Percentiles rank a stretch among this genome's conserved stretches.
These are phyloP conservation scores for Chiloscyllium plagiosum DNA, from an alignment of 2,113 vertebrate species.

Conservation along the genomic window DNA sequence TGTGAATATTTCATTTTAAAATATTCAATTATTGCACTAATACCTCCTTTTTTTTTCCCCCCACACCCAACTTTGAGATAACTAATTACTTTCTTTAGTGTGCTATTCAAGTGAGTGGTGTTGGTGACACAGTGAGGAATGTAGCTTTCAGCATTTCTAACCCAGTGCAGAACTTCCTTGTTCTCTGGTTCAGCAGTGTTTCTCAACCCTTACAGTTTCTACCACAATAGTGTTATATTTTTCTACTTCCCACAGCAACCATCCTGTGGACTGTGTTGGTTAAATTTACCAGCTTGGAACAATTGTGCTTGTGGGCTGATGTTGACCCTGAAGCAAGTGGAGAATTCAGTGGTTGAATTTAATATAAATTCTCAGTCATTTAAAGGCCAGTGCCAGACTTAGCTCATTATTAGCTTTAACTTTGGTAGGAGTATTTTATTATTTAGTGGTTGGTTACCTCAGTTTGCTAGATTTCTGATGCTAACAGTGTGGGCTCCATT, in stretches of 20 bases:
- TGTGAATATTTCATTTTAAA: background rate
- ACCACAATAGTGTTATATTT: background rate
- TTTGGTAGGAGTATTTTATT: too few species aligned
- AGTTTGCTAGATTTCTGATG: too few species aligned
- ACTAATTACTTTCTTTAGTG: background rate
- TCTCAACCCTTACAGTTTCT: background rate
- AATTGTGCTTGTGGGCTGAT: background rate
- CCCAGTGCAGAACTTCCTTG: background rate
- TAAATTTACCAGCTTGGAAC: background rate
- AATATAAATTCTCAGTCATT: too few species aligned
- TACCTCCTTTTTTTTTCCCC: too few species aligned
- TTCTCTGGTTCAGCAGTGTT: background rate
- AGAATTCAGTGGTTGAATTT: background rate
- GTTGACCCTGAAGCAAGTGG: background rate
- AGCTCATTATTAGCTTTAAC: too few species aligned
- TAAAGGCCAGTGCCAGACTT: too few species aligned
- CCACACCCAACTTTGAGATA: background rate
- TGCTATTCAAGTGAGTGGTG: too few species aligned
- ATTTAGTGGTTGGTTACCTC: too few species aligned
- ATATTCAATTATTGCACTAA: background rate
- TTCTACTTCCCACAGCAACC: background rate
- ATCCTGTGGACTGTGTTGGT: background rate
- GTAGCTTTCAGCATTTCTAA: background rate
- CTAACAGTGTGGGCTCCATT: too few species aligned
- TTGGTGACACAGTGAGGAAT: background rate